A percentile compares a stretch with the other conserved stretches of the same genome.
These are phyloP conservation scores for Elmis aenea DNA, from an alignment of 2,888 invertebrate species.

Conservation along the genomic window DNA sequence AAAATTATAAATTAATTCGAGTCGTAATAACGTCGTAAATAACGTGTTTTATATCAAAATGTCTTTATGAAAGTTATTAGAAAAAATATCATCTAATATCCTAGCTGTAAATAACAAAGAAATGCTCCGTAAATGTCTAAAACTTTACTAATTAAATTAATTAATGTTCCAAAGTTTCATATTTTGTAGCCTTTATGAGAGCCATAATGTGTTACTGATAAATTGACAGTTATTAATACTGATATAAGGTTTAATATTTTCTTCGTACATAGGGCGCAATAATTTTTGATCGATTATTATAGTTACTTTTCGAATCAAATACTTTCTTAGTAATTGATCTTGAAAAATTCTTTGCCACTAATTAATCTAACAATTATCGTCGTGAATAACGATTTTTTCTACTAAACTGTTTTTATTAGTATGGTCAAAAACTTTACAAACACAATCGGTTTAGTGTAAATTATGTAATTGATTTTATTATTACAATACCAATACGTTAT, in stretches of 20 bases:
- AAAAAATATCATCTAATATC: slow-evolving; percentile 22
- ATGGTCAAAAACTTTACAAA: no score
- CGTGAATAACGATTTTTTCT: no score
- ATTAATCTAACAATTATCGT: no score
- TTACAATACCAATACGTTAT: no score
- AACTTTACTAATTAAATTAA: slow-evolving; percentile 50
- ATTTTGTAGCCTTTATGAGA: slow-evolving; percentile 27
- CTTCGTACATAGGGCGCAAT: no score
- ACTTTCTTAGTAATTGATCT: no score
- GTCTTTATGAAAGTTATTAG: slow-evolving; percentile 17
- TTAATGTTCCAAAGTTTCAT: slow-evolving; percentile 41
- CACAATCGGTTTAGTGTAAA: slow-evolving; percentile 15
- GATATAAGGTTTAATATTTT: no score
- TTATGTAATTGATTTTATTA: slow-evolving; percentile 5
- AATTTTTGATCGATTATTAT: no score
- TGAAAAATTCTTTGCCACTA: no score
- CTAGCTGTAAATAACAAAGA: slow-evolving; percentile 42
- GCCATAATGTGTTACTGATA: slow-evolving; percentile 32
- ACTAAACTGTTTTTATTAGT: no score
- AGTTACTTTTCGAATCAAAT: no score
- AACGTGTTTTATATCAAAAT: slow-evolving; percentile 18
- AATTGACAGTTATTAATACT: slow-evolving; percentile 35
- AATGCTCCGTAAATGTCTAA: slow-evolving; percentile 44
- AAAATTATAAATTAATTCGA: slow-evolving; percentile 16
- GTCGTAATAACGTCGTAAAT: slow-evolving; percentile 14